phyloP scores from a whole-genome alignment of 2,888 invertebrate species.

The Vanessa cardui region DNA sequence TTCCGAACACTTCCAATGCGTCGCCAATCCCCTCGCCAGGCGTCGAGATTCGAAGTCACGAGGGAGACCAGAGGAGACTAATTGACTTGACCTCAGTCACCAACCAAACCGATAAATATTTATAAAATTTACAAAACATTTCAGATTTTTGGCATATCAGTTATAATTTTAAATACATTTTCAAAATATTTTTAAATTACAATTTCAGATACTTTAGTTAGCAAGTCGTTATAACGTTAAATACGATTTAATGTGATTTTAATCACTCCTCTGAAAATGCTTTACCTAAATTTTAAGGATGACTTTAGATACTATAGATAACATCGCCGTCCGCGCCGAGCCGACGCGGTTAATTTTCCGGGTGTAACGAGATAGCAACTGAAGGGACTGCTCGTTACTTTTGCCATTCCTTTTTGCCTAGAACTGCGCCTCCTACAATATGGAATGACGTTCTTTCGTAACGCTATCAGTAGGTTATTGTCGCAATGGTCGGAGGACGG shows the following conservation, averaged over 20 bases:
- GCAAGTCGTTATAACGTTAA: background rate
- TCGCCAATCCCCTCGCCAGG: too few relatives aligned
- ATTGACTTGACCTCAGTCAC: too few relatives aligned
- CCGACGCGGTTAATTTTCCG: slow-evolving; percentile 43
- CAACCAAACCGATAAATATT: too few relatives aligned
- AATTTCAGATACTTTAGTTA: background rate
- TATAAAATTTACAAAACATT: too few relatives aligned
- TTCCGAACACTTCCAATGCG: too few relatives aligned
- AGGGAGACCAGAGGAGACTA: too few relatives aligned
- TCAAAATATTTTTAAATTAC: background rate
- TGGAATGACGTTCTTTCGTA: slow-evolving; percentile 33
- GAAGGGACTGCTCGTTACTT: slow-evolving; percentile 37
- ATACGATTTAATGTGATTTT: slow-evolving; percentile 24
- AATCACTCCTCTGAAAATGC: slow-evolving; percentile 26
- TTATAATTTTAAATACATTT: background rate
- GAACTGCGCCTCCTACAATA: slow-evolving; percentile 20
- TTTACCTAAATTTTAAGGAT: slow-evolving; percentile 27
- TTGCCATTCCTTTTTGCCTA: slow-evolving; percentile 31
- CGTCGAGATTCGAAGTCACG: too few relatives aligned
- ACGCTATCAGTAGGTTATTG: slow-evolving; percentile 49
- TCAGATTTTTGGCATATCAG: too few relatives aligned
- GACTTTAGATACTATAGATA: slow-evolving; percentile 26
- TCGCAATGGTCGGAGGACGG: slow-evolving; percentile 60
- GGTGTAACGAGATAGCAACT: slow-evolving; percentile 39
- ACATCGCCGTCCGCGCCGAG: slow-evolving; percentile 29